A percentile compares a stretch with the other conserved stretches of the same genome.
Evolutionary conservation across 37 sponge, comb jelly and placozoan species (phyloP).

Genomic region (Theonella swinhoei): DNA sequence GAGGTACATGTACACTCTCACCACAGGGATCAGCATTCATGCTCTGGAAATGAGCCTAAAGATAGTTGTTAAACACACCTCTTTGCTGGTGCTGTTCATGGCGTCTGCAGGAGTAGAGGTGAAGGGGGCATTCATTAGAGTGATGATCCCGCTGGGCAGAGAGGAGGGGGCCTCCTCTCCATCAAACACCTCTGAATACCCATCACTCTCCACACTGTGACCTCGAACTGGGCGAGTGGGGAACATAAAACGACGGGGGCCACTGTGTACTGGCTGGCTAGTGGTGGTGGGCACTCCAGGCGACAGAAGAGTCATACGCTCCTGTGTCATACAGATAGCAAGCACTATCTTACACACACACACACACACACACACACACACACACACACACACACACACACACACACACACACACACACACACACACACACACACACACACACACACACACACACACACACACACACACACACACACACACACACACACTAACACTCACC

Average conservation of each 20-base stretch:
- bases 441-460: no score
- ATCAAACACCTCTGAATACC: conserved; percentile 71
- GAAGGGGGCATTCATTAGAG: conserved; percentile 25
- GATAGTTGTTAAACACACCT: background rate
- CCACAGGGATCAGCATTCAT: background rate
- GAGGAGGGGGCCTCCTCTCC: background rate
- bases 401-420: no score
- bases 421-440: no score
- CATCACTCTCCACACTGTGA: conserved; percentile 32
- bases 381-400: no score
- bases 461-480: background rate
- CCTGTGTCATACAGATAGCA: conserved; percentile 1
- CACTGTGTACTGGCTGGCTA: background rate
- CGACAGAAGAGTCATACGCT: conserved; percentile 54
- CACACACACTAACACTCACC: conserved; percentile 41
- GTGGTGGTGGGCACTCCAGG: background rate
- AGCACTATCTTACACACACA: no score
- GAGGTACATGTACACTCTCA: background rate
- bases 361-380: no score
- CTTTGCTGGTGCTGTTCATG: no score
- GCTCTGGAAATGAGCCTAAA: background rate
- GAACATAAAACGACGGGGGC: background rate
- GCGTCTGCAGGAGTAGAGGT: background rate
- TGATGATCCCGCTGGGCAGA: conserved; percentile 7
- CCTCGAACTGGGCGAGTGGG: background rate